A percentile compares a stretch with the other conserved stretches of the same genome.
These are phyloP conservation scores for Cephus pygmeus DNA, from an alignment of 2,888 invertebrate genomes.

Conservation along the genomic window DNA sequence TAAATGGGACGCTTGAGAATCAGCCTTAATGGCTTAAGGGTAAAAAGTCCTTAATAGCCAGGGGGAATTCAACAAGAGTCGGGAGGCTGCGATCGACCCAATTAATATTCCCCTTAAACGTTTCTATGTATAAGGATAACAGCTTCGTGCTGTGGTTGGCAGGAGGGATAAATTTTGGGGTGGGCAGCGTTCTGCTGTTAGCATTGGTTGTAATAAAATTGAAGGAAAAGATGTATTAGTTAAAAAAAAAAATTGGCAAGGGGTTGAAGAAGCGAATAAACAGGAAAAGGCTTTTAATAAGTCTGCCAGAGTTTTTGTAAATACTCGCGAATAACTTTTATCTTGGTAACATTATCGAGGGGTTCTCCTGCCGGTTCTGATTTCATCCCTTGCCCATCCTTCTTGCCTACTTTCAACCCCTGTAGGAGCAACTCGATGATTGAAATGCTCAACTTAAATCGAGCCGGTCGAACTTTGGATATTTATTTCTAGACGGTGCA, in stretches of 20 bases:
- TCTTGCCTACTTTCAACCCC: neutral
- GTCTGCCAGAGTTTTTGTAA: constrained; percentile 14
- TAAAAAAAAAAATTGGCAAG: neutral
- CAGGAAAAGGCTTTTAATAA: constrained; percentile 40
- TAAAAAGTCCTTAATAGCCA: constrained; percentile 9
- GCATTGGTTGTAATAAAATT: neutral
- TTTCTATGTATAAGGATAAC: neutral
- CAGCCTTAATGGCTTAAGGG: neutral
- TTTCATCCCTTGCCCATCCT: neutral
- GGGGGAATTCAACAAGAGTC: neutral
- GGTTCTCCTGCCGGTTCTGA: neutral
- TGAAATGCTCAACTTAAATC: neutral
- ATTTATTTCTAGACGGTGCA: neutral
- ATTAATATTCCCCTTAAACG: constrained; percentile 10
- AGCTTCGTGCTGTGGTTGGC: neutral
- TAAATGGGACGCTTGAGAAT: neutral
- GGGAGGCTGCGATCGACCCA: neutral
- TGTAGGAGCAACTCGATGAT: neutral
- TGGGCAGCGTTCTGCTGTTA: neutral
- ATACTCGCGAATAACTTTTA: neutral
- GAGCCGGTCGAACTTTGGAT: neutral
- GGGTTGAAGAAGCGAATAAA: constrained; percentile 14
- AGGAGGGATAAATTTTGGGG: neutral
- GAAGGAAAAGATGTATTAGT: neutral
- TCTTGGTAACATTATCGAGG: neutral